Percentiles rank a stretch among this genome's conserved stretches.
phyloP scores from a whole-genome alignment of 2,888 invertebrate genomes.

The Agrotis segetum region DNA sequence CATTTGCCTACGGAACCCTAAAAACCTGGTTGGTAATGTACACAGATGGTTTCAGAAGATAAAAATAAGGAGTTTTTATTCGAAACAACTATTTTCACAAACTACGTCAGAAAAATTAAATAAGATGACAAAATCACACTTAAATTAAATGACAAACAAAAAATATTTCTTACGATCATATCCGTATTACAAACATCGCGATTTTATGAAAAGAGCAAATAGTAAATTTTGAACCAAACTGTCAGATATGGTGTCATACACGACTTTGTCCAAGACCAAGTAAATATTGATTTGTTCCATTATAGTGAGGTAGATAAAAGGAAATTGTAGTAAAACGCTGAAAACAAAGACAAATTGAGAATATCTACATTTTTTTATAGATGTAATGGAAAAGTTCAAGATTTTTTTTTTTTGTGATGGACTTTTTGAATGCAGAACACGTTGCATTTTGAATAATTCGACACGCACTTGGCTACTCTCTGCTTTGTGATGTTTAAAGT shows the following conservation, averaged over 20 bases:
- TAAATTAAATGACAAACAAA: conserved; percentile 3
- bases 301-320: conserved; percentile 6
- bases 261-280: conserved; percentile 25
- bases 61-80: background rate
- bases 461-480: too few species aligned
- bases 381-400: too few species aligned
- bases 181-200: conserved; percentile 23
- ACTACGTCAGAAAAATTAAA: background rate
- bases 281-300: conserved; percentile 47
- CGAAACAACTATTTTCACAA: background rate
- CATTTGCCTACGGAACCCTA: too few species aligned
- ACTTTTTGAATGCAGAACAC: too few species aligned
- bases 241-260: conserved; percentile 55
- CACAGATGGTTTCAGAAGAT: background rate
- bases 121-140: background rate
- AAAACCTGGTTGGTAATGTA: background rate
- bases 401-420: too few species aligned
- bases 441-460: too few species aligned
- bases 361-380: background rate
- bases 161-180: conserved; percentile 20
- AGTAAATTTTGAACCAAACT: conserved; percentile 45
- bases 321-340: background rate
- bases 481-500: too few species aligned
- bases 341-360: background rate
- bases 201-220: conserved; percentile 49